Evolutionary conservation across 2,113 vertebrate species (phyloP), one percentile per base, ranked within the genome.

Genomic region (Colistium nudipinnis): DNA sequence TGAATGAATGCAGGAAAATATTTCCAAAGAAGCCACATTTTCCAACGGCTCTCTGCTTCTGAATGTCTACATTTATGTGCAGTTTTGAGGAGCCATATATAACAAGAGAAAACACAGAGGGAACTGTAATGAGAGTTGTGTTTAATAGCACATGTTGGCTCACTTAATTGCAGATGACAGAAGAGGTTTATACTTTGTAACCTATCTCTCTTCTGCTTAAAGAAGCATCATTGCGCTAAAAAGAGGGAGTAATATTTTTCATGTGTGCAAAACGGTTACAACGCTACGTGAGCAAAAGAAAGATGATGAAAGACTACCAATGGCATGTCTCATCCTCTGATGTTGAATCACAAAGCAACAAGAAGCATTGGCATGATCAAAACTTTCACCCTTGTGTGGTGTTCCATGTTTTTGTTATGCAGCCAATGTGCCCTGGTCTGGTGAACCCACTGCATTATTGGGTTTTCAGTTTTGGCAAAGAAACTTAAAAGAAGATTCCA

Each of bases 81-180:
- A 16, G 53, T 49, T 57, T 25, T 55, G 41, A 27, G 51, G 57
- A 60, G 65, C 10, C 17, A 54, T 31, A 51, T 45, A 65, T 30
- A 30, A 48, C 54, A 63, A 47, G 9, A 59, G 2, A 25, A 61
- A 77, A 88, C 73, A 83, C 76, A 82, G 78, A 71, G 20, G 33
- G 38, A 66, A 64, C 25, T 81, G 63, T 64, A 38, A 70, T 3
- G 8, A 57, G 16, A 41, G 36, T 41, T 31, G 6, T 47, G 65
- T 75, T 78, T 53, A 49, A 17, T 14, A n/a, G 36, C 25, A 8
- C 22, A 41, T 17, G 33, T 33, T 38, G 35, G 44, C 53, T 56
- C 41, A 55, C 41, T 45, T 45, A 57, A 20, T 62, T 62, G 39
- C 49, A 64, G 43, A 49, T 31, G 41, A 45, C 19, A 39, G 4